Evolutionary conservation across 2,888 invertebrate genomes (phyloP), one percentile per base, ranked within the genome.

Genomic region (Mythimna loreyi): DNA sequence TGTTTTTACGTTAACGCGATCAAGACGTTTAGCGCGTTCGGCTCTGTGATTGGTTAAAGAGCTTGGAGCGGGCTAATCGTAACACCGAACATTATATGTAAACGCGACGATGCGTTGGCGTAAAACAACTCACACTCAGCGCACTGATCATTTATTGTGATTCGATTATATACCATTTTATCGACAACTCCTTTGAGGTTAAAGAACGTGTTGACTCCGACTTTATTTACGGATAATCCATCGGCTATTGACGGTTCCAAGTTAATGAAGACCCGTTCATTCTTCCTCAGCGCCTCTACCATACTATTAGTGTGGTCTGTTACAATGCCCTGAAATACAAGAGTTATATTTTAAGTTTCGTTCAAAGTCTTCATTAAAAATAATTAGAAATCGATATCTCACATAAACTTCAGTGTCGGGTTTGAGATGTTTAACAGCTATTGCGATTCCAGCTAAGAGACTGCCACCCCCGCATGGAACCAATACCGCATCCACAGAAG

Each of bases 401-500:
- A 99, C 99, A 89, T 99, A 98, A 68, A 99, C 97, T 94, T 97
- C 97, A 3, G 98, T 97, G 64, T 97, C 96, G 1, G 99, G 99
- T 78, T 98, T 97, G 19, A 99, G 94, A 23, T 98, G 97, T 92
- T 99, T 99, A 16, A 98, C 96, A 3, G 99, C 99, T 2, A 98
- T 96, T 0, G 98, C 98, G 21, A 98, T 96, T 0, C 99, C 99
- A 11, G 98, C 97, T 49, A 99, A 97, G 0, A 99, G 96, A 1
- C 99, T 99, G n/a, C 98, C 99, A 4, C 99, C 99, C 0, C 99
- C 99, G 0, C 98, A 98, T 0, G 99, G 99, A 2, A 99, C 97
- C 9, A 99, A 94, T 57, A 99, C 97, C 0, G 99, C 99, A 91
- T 99, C 99, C 8, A 98, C 97, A 62, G 97, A 96, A 0, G 97